Evolutionary conservation across 2,113 vertebrate genomes (phyloP).

Genomic region (Maylandia zebra): DNA sequence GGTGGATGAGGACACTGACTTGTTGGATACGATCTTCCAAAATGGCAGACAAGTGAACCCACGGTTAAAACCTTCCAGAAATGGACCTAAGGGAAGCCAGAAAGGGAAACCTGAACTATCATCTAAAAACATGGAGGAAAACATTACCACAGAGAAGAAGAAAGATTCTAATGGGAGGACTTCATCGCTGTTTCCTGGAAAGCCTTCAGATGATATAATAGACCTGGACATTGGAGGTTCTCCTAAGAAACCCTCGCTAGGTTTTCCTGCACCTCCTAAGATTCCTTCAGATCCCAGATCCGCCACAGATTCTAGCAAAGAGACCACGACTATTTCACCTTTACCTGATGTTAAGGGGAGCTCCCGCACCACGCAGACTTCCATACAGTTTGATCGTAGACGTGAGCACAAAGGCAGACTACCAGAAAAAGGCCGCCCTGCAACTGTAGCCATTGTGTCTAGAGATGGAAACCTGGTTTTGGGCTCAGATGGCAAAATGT

Average conservation of each 20-base stretch:
- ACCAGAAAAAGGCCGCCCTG: neutral
- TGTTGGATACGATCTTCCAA: slow-evolving; percentile 53
- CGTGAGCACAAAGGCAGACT: neutral
- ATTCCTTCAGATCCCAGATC: neutral
- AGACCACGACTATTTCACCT: neutral
- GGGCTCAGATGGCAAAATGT: slow-evolving; percentile 29
- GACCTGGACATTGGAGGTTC: slow-evolving; percentile 23
- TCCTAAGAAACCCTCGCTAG: slow-evolving; percentile 28
- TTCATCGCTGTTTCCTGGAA: slow-evolving; percentile 19
- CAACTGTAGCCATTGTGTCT: neutral
- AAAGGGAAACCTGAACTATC: slow-evolving; percentile 64
- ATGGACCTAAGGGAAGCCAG: slow-evolving; percentile 31
- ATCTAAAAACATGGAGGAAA: slow-evolving; percentile 67
- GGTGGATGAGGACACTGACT: slow-evolving; percentile 72
- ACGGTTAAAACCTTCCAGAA: slow-evolving; percentile 24
- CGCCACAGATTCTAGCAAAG: slow-evolving; percentile 18
- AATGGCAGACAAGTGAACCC: slow-evolving; percentile 28
- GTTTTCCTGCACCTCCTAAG: neutral
- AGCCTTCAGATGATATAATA: slow-evolving; percentile 53
- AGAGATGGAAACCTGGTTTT: neutral
- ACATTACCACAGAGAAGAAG: slow-evolving; percentile 72
- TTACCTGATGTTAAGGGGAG: neutral
- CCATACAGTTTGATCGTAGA: neutral
- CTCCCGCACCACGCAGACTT: neutral
- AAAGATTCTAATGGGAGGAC: neutral